Evolutionary conservation across 2,888 invertebrate genomes (phyloP).

Genomic region (Drosophila lutescens): DNA sequence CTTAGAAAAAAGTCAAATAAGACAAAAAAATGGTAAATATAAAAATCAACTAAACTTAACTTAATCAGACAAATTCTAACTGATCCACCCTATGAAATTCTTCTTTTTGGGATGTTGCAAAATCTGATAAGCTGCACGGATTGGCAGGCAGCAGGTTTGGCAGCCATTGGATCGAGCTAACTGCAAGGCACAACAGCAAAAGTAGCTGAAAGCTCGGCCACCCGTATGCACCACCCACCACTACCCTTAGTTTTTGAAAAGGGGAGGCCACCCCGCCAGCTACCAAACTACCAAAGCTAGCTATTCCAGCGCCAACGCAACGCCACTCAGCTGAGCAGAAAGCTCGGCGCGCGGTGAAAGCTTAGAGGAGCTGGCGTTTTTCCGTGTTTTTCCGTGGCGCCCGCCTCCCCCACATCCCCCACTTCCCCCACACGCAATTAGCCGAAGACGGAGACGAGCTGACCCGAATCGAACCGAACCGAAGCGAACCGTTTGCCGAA

Average conservation of each 20-base stretch:
- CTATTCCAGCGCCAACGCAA: constrained; percentile 18
- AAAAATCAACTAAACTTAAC: too few species aligned
- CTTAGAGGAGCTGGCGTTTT: constrained; percentile 7
- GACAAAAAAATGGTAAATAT: too few species aligned
- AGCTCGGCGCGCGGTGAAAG: constrained; percentile 10
- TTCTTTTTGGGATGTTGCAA: neutral
- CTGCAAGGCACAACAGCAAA: constrained; percentile 44
- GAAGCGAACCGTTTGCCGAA: constrained; percentile 23
- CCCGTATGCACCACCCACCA: neutral
- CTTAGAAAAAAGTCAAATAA: too few species aligned
- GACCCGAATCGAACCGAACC: constrained; percentile 12
- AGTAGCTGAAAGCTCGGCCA: constrained; percentile 60
- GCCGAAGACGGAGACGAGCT: constrained; percentile 3
- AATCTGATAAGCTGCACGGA: neutral
- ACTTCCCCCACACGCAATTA: neutral
- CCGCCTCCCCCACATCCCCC: neutral
- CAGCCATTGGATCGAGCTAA: constrained; percentile 42
- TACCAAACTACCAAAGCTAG: neutral
- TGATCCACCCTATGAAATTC: too few species aligned
- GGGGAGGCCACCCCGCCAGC: neutral
- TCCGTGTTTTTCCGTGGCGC: too few species aligned
- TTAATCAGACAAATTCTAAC: too few species aligned
- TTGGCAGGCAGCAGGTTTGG: constrained; percentile 25
- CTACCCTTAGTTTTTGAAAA: too few species aligned
- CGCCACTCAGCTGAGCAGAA: constrained; percentile 38